These are phyloP conservation scores for Gallinago solitaria DNA, from an alignment of 2,797 vertebrate genomes.

Conservation along the genomic window DNA sequence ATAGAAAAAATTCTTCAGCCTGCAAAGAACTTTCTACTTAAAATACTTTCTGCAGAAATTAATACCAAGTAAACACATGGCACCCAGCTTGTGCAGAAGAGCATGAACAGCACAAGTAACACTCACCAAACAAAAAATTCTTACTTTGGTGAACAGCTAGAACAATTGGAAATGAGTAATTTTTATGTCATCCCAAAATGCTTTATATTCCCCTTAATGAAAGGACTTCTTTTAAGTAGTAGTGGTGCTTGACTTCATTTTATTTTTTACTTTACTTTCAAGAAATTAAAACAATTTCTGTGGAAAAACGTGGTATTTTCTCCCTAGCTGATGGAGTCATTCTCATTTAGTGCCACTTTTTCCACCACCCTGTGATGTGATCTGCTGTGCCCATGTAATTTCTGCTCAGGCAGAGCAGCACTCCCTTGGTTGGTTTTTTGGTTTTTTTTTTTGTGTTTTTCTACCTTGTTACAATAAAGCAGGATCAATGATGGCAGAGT, in stretches of 20 bases:
- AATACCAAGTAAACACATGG: neutral
- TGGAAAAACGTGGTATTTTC: neutral
- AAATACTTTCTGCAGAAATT: neutral
- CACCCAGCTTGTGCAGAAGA: neutral
- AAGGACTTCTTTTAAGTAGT: neutral
- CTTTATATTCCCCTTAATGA: neutral
- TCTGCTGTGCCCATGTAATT: neutral
- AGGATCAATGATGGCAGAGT: neutral
- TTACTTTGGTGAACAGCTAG: neutral
- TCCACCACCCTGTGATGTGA: too few relatives aligned
- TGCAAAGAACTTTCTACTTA: neutral
- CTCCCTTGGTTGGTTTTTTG: neutral
- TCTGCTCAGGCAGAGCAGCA: neutral
- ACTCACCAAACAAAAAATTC: neutral
- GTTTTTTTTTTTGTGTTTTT: neutral
- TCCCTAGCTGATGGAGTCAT: neutral
- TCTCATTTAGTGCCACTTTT: neutral
- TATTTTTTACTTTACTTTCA: neutral
- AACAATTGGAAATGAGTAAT: neutral
- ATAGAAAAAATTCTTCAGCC: neutral
- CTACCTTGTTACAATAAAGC: neutral
- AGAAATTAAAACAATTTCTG: neutral
- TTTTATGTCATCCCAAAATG: neutral
- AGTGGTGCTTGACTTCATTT: neutral
- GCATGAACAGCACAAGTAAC: neutral